Conservation (phyloP, 2,888 invertebrate species). For the Pollenia angustigena region DNA sequence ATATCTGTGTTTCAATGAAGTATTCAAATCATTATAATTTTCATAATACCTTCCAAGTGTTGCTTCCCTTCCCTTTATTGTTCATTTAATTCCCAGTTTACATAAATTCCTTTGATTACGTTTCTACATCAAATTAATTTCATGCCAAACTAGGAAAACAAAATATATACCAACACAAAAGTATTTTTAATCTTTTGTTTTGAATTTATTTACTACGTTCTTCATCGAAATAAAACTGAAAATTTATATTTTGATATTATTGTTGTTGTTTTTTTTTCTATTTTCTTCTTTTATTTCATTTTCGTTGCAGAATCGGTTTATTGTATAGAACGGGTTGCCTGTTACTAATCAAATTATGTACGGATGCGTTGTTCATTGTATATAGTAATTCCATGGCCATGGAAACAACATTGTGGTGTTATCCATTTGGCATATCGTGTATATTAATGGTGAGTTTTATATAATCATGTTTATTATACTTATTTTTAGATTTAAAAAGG, state of each 20-base stretch:
- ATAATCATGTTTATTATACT: background rate
- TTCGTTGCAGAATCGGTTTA: conserved; percentile 85
- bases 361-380: conserved; percentile 87
- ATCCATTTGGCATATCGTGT: conserved; percentile 86
- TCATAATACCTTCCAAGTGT: too few relatives aligned
- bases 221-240: too few relatives aligned
- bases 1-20: too few relatives aligned
- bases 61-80: too few relatives aligned
- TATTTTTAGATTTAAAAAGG: background rate
- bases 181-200: background rate
- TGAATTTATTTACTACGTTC: background rate
- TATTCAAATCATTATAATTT: too few relatives aligned
- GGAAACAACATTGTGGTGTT: conserved; percentile 85
- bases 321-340: conserved; percentile 87
- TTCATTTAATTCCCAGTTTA: background rate
- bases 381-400: conserved; percentile 85
- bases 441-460: conserved; percentile 86
- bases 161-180: background rate
- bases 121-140: conserved; percentile 11
- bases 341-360: conserved; percentile 86
- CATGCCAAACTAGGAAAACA: background rate
- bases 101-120: conserved; percentile 26
- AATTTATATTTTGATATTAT: too few relatives aligned
- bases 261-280: background rate
- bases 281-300: conserved; percentile 12